Evolutionary conservation across 2,888 invertebrate genomes (phyloP).

Genomic region (Nematopogon swammerdamellus): DNA sequence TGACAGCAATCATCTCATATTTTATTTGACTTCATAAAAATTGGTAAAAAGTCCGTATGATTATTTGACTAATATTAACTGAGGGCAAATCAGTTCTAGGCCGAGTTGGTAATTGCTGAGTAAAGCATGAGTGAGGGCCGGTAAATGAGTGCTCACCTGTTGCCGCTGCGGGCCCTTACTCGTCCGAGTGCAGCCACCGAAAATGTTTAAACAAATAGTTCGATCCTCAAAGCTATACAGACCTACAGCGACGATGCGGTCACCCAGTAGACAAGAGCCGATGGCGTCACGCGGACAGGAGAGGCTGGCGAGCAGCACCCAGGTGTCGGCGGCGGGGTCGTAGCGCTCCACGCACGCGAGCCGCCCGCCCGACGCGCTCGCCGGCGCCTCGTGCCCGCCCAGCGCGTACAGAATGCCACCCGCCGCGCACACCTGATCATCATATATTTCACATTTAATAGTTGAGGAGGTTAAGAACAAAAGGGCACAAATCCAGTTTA

Average conservation of each 20-base stretch:
- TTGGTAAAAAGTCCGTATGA: no score
- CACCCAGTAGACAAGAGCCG: constrained; percentile 82
- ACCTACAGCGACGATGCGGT: constrained; percentile 76
- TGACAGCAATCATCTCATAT: constrained; percentile 12
- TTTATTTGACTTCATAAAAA: neutral
- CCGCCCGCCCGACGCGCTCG: constrained; percentile 65
- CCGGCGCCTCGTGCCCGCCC: constrained; percentile 93
- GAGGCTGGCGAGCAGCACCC: constrained; percentile 83
- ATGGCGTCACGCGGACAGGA: constrained; percentile 85
- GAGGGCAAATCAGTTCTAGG: neutral
- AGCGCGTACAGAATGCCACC: constrained; percentile 88
- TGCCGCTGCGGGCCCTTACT: no score
- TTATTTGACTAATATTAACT: neutral
- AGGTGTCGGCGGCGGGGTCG: constrained; percentile 74
- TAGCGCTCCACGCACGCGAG: constrained; percentile 90
- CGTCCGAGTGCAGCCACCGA: no score
- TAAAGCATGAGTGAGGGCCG: no score
- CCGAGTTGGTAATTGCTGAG: no score
- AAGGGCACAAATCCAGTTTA: no score
- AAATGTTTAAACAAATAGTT: no score
- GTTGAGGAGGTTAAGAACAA: no score
- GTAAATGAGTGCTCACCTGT: no score
- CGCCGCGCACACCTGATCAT: constrained; percentile 67
- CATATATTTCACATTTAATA: no score
- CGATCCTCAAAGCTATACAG: no score